Evolutionary conservation across 53 echinoderm and acorn worm species (phyloP), one percentile per base, ranked within the genome.

Genomic region (Glandiceps talaboti): DNA sequence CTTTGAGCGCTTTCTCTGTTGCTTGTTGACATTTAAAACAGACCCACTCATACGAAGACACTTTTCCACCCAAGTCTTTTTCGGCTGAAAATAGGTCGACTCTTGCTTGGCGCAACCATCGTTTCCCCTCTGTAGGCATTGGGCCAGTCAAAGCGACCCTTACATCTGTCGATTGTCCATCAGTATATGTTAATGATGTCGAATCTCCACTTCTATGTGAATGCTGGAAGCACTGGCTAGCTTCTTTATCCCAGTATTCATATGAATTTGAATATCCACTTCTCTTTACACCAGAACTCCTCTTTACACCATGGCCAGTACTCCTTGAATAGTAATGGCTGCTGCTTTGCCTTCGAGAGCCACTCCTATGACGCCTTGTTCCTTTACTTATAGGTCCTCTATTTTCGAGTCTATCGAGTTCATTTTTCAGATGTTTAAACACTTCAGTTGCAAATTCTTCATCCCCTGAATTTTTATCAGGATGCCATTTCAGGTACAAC

Each of bases 401-500:
- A 1, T 76, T 31, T 31, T 33, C 64, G 1, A 32, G 25, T 30
- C 82, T 33, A 0, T 86, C 88, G 1, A 91, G 81, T 78, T 86
- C 86, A 26, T 74, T 76, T 76, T 91, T 78, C 0, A 91, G 74
- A 81, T 85, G 86, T 78, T 91, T 80, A 78, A 91, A 91, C 0
- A 86, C 86, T 73, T 81, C 81, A 30, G 32, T 77, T 1, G 88
- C 84, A 81, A 86, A 30, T 33, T 79, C 81, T 31, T 85, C 78
- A 33, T 84, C 77, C 0, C 28, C 80, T 14, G 83, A 80, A 33
- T 91, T 81, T 77, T 91, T 91, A 30, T 91, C 91, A 14, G 91
- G 91, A 77, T 91, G 91, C 91, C 91, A 91, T 75, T 86, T 86
- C 6, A 77, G 79, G 80, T 86, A 85, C 25, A 91, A 82, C 27